A percentile compares a stretch with the other conserved stretches of the same genome.
phyloP scores from a whole-genome alignment of 2,113 vertebrate species.

The Dendrocopos noguchii region DNA sequence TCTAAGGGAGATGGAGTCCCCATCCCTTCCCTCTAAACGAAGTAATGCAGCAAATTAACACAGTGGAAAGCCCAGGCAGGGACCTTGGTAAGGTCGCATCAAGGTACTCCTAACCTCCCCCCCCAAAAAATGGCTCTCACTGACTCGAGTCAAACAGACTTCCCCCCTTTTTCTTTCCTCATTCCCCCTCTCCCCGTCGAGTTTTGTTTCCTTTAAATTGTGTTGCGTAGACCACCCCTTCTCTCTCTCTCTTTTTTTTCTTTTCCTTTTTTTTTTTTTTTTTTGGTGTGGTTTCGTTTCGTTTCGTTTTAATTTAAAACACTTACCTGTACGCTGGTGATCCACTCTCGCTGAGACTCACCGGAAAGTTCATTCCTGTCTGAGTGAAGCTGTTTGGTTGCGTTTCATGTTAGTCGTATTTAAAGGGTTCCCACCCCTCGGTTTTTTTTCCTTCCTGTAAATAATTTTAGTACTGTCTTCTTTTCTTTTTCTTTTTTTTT shows the following conservation, averaged over 20 bases:
- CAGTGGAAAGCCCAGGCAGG: constrained; percentile 11
- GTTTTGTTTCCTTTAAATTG: constrained; percentile 27
- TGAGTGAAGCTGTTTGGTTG: constrained; percentile 52
- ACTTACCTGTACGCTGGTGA: constrained; percentile 39
- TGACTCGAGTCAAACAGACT: background rate
- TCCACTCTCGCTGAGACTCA: background rate
- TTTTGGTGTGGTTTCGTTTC: background rate
- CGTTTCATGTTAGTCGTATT: constrained; percentile 50
- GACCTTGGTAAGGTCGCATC: background rate
- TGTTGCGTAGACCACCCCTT: constrained; percentile 7
- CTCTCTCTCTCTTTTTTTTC: background rate
- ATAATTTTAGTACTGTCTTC: constrained; percentile 65
- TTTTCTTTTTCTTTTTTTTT: constrained; percentile 69
- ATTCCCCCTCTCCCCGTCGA: rapidly evolving
- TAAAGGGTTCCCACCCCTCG: constrained; percentile 15
- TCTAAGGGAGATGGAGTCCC: background rate
- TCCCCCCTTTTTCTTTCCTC: background rate
- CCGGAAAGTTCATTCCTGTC: constrained; percentile 79
- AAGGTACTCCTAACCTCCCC: background rate
- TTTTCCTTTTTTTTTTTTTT: background rate
- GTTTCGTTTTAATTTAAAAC: constrained; percentile 27
- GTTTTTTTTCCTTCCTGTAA: constrained; percentile 72
- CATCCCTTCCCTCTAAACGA: constrained; percentile 7
- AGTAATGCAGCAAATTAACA: constrained; percentile 27
- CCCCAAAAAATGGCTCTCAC: background rate